Conservation (phyloP, 2,113 vertebrate species). For the Percina caprodes region DNA sequence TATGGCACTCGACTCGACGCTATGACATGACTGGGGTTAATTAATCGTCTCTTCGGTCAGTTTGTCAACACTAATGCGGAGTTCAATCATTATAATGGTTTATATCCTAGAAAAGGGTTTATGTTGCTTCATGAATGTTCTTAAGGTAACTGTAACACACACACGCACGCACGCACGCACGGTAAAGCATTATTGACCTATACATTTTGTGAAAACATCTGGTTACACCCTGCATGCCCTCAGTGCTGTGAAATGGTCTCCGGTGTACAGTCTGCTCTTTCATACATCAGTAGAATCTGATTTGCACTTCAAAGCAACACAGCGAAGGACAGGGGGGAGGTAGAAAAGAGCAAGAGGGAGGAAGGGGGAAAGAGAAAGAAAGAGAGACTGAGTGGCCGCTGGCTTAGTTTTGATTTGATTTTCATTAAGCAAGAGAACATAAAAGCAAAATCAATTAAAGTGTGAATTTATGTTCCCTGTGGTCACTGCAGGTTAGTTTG, state of each 20-base stretch:
- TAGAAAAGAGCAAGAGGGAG: constrained; percentile 9
- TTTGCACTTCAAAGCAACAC: constrained; percentile 83
- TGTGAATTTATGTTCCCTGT: constrained; percentile 59
- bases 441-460: constrained; percentile 76
- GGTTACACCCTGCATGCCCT: constrained; percentile 62
- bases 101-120: background rate
- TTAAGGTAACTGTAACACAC: constrained; percentile 4
- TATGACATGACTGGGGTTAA: no score
- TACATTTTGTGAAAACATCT: constrained; percentile 53
- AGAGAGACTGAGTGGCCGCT: constrained; percentile 44
- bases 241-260: constrained; percentile 68
- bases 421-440: constrained; percentile 75
- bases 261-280: constrained; percentile 69
- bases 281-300: constrained; percentile 78
- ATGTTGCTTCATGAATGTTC: constrained; percentile 22
- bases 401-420: constrained; percentile 68
- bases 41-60: no score
- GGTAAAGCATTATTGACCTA: constrained; percentile 47
- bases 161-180: background rate
- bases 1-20: no score
- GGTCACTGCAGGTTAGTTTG: constrained; percentile 61
- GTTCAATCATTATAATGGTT: constrained; percentile 1
- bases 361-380: constrained; percentile 30
- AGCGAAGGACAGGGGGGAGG: constrained; percentile 23
- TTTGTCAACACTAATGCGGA: no score